Base-by-base conservation (phyloP, 2,888 invertebrate species). In the Limnephilus lunatus region DNA sequence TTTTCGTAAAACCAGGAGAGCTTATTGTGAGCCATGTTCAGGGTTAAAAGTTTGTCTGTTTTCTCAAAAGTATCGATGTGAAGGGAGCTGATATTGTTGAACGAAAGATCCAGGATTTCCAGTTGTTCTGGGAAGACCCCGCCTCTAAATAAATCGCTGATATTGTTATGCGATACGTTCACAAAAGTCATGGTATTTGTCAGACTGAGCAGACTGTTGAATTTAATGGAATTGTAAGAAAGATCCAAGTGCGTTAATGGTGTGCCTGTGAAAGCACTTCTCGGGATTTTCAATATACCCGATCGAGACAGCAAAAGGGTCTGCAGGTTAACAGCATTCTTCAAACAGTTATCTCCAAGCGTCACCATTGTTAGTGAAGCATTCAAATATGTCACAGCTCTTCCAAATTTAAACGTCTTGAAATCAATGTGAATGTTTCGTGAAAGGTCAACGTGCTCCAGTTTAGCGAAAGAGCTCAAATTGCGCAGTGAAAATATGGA, bases 281-380 rank as follows among this genome's bases (percentile, higher is more conserved):
- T 80, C 80, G 32, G 88, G 9, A 88, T 31, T 19, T 80, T 25
- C 31, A 1, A 31, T n/a, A 88, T 19, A 25, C 35, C 81, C 31
- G 68, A 68, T 12, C 25, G 88, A 12, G 80, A 68, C 30, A 88
- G 3, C 31, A 32, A 1, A 31, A 88, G 88, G 12, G 68, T 68
- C 35, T 25, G 32, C 35, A 88, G 80, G 4, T 80, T 80, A 12
- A 19, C 80, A 12, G 88, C 88, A 32, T 68, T 35, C 25, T 80
- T 39, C 19, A 88, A 88, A 80, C 88, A 88, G 25, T 32, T 14
- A n/a, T 80, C n/a, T 11, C 88, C 80, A 7, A 88, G 80, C 25
- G 19, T 88, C 88, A 81, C 88, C 4, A 12, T 19, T 31, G 80
- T 88, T 9, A 39, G n/a, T 31, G 80, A 35, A 25, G 35, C 80